Evolutionary conservation across 2,113 vertebrate species (phyloP), one percentile per base, ranked within the genome.

Genomic region (Arvicanthis niloticus): DNA sequence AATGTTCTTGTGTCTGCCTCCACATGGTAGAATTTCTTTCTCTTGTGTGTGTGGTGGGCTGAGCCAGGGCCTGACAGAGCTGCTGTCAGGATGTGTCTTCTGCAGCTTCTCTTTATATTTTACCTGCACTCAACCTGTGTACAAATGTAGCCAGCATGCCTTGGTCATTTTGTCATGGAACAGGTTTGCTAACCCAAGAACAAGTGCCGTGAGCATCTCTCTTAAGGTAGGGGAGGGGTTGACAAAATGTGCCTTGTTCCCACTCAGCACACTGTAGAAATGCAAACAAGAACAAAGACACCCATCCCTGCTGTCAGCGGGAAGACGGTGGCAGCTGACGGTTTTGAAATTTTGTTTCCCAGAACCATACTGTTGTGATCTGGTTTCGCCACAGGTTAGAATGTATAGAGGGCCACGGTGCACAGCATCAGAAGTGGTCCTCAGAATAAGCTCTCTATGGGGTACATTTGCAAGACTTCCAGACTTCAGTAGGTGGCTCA

Each of bases 101-200:
- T 53, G 22, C 10, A 58, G 56, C 53, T 76, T 40, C 37, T 67
- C 68, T 88, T 87, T 73, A 75, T 87, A 93, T 65, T 31, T 42
- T 10, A 11, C 48, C 58, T 91, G 60, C 51, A 73, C 76, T 56
- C 34, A 62, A 60, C 22, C 92, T 78, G 58, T 51, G 42, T 53
- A 53, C 88, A n/a, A 67, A 31, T 29, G 11, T 13, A 56, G n/a
- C 21, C 65, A 85, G 58, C 22, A 42, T 56, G 42, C 58, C 70
- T 10, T 48, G 88, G 88, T 75, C 45, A 37, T 67, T 96, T 93
- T 90, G 73, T 80, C 95, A 90, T 87, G 84, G 90, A 91, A 92
- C 81, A 34, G 40, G 45, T 85, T 80, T 82, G 91, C 56, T 65
- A 68, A 73, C 76, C 48, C 48, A 48, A 67, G 94, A 89, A 48